Evolutionary conservation across 2,797 vertebrate species (phyloP).

Genomic region (Phoeniculus purpureus): DNA sequence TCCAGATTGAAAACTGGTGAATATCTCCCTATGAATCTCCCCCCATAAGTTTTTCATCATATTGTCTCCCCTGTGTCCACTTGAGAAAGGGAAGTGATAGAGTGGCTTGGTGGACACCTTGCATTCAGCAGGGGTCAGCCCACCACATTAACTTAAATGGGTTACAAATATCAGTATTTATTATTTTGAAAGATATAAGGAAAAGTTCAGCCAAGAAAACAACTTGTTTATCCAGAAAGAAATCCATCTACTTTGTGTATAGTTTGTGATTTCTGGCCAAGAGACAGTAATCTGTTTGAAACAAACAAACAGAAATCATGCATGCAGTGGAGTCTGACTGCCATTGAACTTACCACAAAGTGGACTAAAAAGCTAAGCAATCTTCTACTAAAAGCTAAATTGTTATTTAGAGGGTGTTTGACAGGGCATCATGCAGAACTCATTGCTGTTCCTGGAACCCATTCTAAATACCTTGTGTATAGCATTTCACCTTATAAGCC

Average conservation of each 20-base stretch:
- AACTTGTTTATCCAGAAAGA: background rate
- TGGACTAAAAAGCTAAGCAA: background rate
- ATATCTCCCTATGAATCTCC: too few species aligned
- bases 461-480: background rate
- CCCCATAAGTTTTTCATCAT: too few species aligned
- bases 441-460: background rate
- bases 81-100: background rate
- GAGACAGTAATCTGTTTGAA: background rate
- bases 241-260: background rate
- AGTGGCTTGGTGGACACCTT: background rate
- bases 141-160: background rate
- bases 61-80: too few species aligned
- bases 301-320: constrained; percentile 5
- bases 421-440: background rate
- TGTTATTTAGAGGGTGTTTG: background rate
- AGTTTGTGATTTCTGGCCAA: background rate
- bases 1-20: too few species aligned
- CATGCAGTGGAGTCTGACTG: background rate
- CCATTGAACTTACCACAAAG: background rate
- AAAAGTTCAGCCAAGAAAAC: background rate
- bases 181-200: background rate
- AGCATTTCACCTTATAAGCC: background rate
- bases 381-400: background rate
- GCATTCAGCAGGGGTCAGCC: background rate
- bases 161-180: background rate